A percentile compares a stretch with the other conserved stretches of the same genome.
phyloP scores from a whole-genome alignment of 1,140 invertebrate species.

The Drosophila leontia region DNA sequence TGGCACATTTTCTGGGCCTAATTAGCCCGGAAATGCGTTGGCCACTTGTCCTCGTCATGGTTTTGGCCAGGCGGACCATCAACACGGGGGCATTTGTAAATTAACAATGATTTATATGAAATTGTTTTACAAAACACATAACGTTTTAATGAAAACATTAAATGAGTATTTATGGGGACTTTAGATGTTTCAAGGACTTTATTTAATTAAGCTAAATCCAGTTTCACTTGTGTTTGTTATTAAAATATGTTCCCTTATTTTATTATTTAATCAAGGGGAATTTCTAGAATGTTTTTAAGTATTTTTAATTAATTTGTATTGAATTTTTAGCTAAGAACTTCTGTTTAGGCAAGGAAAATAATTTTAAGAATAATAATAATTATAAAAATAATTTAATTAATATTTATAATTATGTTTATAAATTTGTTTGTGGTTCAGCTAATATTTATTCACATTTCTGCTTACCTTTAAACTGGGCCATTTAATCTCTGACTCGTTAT shows the following conservation, averaged over 20 bases:
- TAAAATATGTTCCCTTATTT: background rate
- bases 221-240: background rate
- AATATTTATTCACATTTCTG: background rate
- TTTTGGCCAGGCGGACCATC: slow-evolving; percentile 17
- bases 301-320: background rate
- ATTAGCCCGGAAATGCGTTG: slow-evolving; percentile 33
- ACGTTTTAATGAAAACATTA: background rate
- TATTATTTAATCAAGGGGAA: background rate
- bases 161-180: background rate
- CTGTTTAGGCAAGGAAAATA: background rate
- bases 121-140: background rate
- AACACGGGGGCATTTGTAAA: slow-evolving; percentile 26
- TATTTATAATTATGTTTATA: background rate
- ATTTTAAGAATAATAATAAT: too few relatives aligned
- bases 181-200: background rate
- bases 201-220: background rate
- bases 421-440: background rate
- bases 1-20: slow-evolving; percentile 49
- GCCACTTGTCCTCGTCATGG: slow-evolving; percentile 26
- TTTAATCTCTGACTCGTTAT: slow-evolving; percentile 21
- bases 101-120: slow-evolving; percentile 34
- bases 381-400: too few relatives aligned
- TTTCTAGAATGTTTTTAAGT: too few relatives aligned
- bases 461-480: slow-evolving; percentile 14
- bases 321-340: background rate